A percentile compares a stretch with the other conserved stretches of the same genome.
These are phyloP conservation scores for Psettodes erumei DNA, from an alignment of 2,113 vertebrate species.

Conservation along the genomic window DNA sequence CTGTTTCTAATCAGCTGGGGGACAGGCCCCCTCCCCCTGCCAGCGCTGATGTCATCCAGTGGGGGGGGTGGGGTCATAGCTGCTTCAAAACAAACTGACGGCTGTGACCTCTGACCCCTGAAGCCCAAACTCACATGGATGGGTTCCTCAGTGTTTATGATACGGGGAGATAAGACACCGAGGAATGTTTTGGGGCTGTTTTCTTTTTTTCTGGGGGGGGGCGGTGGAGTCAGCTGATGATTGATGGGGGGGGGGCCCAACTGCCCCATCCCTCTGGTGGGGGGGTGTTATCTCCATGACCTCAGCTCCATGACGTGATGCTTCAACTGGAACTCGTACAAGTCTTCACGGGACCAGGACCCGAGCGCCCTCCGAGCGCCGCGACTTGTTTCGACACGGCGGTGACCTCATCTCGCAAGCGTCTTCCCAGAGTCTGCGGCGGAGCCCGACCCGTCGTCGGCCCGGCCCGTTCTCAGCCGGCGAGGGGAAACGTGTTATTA, in stretches of 20 bases:
- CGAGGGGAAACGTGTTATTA: conserved; percentile 61
- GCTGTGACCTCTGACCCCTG: conserved; percentile 54
- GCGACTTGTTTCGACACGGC: conserved; percentile 54
- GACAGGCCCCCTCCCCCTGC: neutral
- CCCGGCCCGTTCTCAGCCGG: conserved; percentile 38
- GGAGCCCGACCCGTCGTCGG: too few relatives aligned
- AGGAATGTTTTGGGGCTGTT: conserved; percentile 71
- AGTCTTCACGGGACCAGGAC: too few relatives aligned
- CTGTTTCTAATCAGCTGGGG: conserved; percentile 62
- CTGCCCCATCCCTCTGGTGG: neutral
- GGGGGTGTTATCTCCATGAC: conserved; percentile 15
- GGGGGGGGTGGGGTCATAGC: conserved; percentile 56
- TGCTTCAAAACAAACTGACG: conserved; percentile 46
- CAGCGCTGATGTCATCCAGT: conserved; percentile 61
- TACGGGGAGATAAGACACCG: conserved; percentile 73
- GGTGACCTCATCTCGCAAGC: conserved; percentile 65
- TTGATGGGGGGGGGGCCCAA: conserved; percentile 53
- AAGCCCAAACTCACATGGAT: conserved; percentile 38
- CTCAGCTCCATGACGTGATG: neutral
- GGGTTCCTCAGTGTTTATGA: conserved; percentile 68
- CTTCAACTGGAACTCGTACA: too few relatives aligned
- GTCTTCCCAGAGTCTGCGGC: too few relatives aligned
- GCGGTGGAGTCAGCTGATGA: conserved; percentile 52
- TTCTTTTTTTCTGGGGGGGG: conserved; percentile 14
- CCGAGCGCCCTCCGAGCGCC: conserved; percentile 1